Base-by-base conservation (phyloP, 2,797 vertebrate genomes). In the Ctenosaura bakeri region DNA sequence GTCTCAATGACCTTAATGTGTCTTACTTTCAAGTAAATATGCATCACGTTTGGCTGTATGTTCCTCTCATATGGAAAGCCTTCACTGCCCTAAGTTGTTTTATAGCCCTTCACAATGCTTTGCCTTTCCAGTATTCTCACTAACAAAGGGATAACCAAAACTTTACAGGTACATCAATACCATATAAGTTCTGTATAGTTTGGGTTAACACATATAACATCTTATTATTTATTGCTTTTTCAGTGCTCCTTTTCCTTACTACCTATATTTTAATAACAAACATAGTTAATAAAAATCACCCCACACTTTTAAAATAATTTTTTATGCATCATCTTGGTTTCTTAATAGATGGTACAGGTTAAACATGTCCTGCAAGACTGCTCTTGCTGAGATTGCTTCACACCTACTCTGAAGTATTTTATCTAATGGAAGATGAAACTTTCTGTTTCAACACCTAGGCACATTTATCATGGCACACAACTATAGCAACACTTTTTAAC, bases 321-420 rank as follows among this genome's bases (percentile, higher is more conserved):
- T 73, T 56, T 87, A 24, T 26, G 54, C 35, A 87, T 66, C 89
- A 26, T n/a, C 85, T 56, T 88, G 77, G 50, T 94, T 95, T 95
- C 87, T 82, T 64, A 94, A 94, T 35, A 94, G 88, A 16, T 80
- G 12, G 50, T 91, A 87, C 82, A 38, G 92, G 93, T 92, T 86
- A 77, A 92, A 93, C 91, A 46, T 94, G 90, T 26, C 69, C 52
- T 26, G 14, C 92, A 94, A 78, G 16, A 14, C 26, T 88, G 18
- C 86, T 91, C 32, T 87, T 87, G 9, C n/a, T 20, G 38, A 32
- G 35, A 26, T 86, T 93, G 87, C 85, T 90, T 62, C 66, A 64
- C n/a, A 54, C 69, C 26, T 86, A 74, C 69, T 86, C 73, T 90
- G 46, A 73, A 89, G 26, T 52, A 42, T 16, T 69, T 52, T 76